A percentile compares a stretch with the other conserved stretches of the same genome.
Evolutionary conservation across 2,797 vertebrate species (phyloP).

Genomic region (Falco biarmicus): DNA sequence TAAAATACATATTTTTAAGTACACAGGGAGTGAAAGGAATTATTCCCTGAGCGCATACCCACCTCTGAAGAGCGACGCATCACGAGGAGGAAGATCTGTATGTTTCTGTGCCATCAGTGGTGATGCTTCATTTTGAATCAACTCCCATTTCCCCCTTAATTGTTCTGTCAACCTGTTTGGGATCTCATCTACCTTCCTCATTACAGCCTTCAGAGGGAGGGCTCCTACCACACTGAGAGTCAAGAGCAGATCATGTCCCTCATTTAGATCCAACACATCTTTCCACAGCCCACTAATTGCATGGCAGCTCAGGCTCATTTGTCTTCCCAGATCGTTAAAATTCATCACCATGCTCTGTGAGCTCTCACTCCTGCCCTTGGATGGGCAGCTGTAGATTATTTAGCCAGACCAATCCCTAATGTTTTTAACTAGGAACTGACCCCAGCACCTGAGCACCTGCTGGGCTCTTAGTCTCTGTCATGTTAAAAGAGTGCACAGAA

Average conservation of each 20-base stretch:
- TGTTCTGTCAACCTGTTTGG: conserved; percentile 80
- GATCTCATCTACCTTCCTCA: conserved; percentile 84
- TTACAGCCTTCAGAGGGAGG: conserved; percentile 88
- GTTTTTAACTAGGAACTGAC: conserved; percentile 77
- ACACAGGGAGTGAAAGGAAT: neutral
- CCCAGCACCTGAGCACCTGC: conserved; percentile 74
- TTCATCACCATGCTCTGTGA: conserved; percentile 81
- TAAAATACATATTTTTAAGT: neutral
- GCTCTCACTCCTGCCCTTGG: conserved; percentile 64
- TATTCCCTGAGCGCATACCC: neutral
- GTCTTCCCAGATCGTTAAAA: conserved; percentile 86
- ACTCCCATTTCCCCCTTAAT: conserved; percentile 69
- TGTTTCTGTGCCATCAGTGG: neutral
- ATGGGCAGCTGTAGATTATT: conserved; percentile 84
- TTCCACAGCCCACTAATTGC: conserved; percentile 89
- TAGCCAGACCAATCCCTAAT: conserved; percentile 75
- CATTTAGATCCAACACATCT: conserved; percentile 91
- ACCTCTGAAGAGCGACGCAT: neutral
- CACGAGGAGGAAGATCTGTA: neutral
- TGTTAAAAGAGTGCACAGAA: conserved; percentile 81
- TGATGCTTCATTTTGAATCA: conserved; percentile 11
- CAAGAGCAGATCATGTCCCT: conserved; percentile 93
- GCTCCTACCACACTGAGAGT: conserved; percentile 84
- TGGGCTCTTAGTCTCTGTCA: conserved; percentile 80
- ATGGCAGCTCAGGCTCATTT: conserved; percentile 86